Evolutionary conservation across 2,797 vertebrate species (phyloP), one percentile per base, ranked within the genome.

Genomic region (Enteromius anoplus): DNA sequence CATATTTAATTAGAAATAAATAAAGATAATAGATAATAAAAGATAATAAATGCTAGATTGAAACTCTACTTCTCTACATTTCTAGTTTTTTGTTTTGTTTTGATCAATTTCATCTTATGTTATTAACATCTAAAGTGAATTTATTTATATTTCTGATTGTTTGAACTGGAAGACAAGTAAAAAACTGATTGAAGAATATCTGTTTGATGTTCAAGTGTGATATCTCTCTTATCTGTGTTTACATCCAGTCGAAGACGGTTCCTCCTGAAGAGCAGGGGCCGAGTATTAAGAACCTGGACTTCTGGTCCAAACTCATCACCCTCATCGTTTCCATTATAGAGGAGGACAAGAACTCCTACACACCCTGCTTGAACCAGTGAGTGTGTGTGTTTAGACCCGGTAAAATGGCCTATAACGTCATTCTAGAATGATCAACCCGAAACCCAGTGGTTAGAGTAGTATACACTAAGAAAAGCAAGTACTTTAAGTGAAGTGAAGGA

Each of bases 301-400:
- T 99, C 92, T 99, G 97, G 98, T 98, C 98, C 55, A 98, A 99
- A 87, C 96, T 99, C 83, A 99, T 99, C 91, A 99, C 98, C 19
- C 95, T 99, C 60, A 97, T 99, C 19, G 97, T 99, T 85, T 99
- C 98, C 85, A 99, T 99, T 90, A 97, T 98, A 86, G 98, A 99
- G 82, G 98, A 99, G 88, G 98, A 99, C 90, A 99, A 98, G 92
- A 99, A 98, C 92, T 98, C 97, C n/a, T 99, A 99, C 66, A 98
- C 96, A 0, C 97, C 95, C 62, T 98, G 97, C 89, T 95, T 99
- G 91, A 99, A 99, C 92, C 98, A 97, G 96, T 97, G 88, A 94
- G 96, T 92, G 70, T 51, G 70, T 51, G 19, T 62, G 17, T 49
- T 76, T n/a, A 51, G 8, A 34, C 47, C 34, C 0, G 2, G 5